Percentiles rank a stretch among this genome's conserved stretches.
Conservation (phyloP, 1,140 invertebrate genomes). For the Spodoptera litura region DNA sequence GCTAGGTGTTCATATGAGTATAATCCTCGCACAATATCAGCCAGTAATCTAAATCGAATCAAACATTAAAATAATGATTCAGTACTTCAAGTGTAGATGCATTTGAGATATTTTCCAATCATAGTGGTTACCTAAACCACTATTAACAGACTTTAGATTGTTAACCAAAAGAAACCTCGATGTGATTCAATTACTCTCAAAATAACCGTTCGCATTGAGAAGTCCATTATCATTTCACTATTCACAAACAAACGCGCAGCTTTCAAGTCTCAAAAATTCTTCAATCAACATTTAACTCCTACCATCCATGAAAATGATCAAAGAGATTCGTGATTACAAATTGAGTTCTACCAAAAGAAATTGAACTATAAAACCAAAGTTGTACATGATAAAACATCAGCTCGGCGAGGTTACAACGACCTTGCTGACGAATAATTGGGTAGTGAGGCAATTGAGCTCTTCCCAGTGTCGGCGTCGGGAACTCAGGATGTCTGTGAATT, state of each 20-base stretch:
- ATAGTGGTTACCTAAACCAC: not conserved
- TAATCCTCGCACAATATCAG: conserved; percentile 17
- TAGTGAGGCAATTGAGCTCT: conserved; percentile 65
- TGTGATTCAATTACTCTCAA: conserved; percentile 27
- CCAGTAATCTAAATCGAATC: not conserved
- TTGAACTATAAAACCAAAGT: conserved; percentile 40
- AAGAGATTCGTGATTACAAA: conserved; percentile 37
- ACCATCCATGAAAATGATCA: conserved; percentile 31
- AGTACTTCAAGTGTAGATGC: not conserved
- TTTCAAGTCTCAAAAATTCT: conserved; percentile 33
- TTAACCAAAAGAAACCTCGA: conserved; percentile 12
- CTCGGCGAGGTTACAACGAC: conserved; percentile 53
- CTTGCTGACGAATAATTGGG: conserved; percentile 69
- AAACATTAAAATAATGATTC: conserved; percentile 5
- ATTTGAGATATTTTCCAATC: not conserved
- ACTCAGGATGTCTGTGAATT: conserved; percentile 41
- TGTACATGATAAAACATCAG: conserved; percentile 30
- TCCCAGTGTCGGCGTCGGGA: conserved; percentile 53
- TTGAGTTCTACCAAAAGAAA: conserved; percentile 34
- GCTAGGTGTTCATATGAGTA: conserved; percentile 43
- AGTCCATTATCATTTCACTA: conserved; percentile 11
- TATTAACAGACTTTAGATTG: not conserved
- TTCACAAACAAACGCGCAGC: conserved; percentile 19
- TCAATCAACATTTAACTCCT: conserved; percentile 31
- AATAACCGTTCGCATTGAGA: conserved; percentile 30